Percentiles rank a stretch among this genome's conserved stretches.
Evolutionary conservation across 2,113 vertebrate genomes (phyloP).

Genomic region (Melospiza georgiana): DNA sequence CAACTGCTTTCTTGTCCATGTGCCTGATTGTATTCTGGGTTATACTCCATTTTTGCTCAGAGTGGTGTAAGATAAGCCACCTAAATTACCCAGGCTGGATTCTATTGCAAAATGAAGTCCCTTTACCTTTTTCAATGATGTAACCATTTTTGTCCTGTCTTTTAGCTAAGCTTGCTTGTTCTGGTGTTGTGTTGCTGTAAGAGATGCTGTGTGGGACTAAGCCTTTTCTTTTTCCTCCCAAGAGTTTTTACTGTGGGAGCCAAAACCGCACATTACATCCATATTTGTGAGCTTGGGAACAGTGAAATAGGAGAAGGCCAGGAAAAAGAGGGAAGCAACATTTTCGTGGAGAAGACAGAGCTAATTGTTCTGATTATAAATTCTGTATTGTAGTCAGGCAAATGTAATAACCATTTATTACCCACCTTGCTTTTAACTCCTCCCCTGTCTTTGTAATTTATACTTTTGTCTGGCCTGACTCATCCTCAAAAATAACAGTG

Average conservation of each 20-base stretch:
- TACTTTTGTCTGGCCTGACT: not conserved
- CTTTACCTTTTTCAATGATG: not conserved
- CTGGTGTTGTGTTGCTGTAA: not conserved
- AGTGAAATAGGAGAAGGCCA: conserved; percentile 26
- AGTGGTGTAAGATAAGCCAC: not conserved
- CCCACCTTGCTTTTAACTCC: conserved; percentile 9
- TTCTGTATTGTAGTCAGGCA: conserved; percentile 24
- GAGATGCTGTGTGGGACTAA: not conserved
- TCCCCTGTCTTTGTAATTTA: not conserved
- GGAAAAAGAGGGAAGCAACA: not conserved
- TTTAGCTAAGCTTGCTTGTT: not conserved
- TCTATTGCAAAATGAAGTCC: not conserved
- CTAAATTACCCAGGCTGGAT: not conserved
- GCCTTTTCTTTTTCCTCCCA: not conserved
- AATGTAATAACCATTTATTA: conserved; percentile 35
- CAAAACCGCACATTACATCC: conserved; percentile 21
- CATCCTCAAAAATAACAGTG: not conserved
- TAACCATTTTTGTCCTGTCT: not conserved
- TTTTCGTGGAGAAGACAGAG: conserved; percentile 43
- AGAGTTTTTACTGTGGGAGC: not conserved
- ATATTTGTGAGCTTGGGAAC: conserved; percentile 4
- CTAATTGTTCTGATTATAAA: conserved; percentile 58
- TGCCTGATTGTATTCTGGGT: not conserved
- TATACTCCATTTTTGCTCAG: not conserved
- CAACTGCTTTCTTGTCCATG: fast-evolving